A percentile compares a stretch with the other conserved stretches of the same genome.
phyloP scores from a whole-genome alignment of 2,797 vertebrate genomes.

The Enteromius mattozi region DNA sequence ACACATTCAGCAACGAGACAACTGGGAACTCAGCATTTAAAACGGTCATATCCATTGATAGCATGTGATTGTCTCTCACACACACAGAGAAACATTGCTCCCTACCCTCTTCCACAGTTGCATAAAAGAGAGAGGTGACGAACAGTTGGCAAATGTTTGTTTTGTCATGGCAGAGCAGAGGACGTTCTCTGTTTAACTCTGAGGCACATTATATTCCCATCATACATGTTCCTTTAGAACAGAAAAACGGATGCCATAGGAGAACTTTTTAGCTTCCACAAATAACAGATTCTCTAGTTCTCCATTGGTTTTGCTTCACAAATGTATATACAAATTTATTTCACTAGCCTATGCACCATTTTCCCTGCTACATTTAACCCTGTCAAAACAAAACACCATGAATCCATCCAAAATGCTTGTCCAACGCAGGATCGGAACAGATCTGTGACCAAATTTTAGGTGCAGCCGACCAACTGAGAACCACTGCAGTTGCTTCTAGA shows the following conservation, averaged over 20 bases:
- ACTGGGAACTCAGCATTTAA: constrained; percentile 39
- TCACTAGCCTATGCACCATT: neutral
- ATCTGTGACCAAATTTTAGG: neutral
- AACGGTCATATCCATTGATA: constrained; percentile 20
- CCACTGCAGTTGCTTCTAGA: neutral
- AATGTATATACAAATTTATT: neutral
- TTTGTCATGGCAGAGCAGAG: constrained; percentile 15
- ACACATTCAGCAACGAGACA: constrained; percentile 39
- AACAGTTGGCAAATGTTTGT: constrained; percentile 22
- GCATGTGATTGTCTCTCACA: constrained; percentile 22
- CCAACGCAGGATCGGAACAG: neutral
- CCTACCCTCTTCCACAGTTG: constrained; percentile 3
- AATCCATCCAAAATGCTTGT: neutral
- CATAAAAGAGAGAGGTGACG: constrained; percentile 16
- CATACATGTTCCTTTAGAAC: neutral
- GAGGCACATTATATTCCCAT: constrained; percentile 3
- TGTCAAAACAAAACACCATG: neutral
- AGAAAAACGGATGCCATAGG: neutral
- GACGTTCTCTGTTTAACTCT: constrained; percentile 19
- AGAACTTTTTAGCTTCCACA: neutral
- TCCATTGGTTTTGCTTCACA: neutral
- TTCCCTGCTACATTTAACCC: neutral
- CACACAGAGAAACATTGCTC: neutral
- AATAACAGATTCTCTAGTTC: neutral
- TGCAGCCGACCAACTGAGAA: neutral